These are phyloP conservation scores for Nephrotoma guestfalica DNA, from an alignment of 2,888 invertebrate genomes.

Conservation along the genomic window DNA sequence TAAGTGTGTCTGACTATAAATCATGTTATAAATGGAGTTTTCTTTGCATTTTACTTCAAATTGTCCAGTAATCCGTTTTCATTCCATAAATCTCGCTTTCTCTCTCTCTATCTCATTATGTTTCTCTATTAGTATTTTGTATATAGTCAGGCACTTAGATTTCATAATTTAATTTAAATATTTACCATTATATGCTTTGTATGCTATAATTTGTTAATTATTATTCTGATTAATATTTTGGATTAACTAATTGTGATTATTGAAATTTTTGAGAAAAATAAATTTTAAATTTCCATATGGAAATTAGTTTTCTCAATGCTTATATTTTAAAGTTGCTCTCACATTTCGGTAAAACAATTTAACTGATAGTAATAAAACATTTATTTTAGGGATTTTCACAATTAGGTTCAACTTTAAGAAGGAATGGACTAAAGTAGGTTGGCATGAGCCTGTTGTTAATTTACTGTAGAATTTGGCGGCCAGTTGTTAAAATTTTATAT, in stretches of 20 bases:
- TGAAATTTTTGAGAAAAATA: background rate
- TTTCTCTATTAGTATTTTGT: background rate
- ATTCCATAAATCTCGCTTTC: background rate
- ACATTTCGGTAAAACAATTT: no score
- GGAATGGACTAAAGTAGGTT: no score
- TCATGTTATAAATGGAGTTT: background rate
- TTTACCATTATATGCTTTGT: background rate
- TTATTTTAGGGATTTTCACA: no score
- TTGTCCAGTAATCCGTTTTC: background rate
- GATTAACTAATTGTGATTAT: background rate
- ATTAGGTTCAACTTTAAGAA: no score
- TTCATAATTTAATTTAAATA: background rate
- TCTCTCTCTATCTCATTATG: background rate
- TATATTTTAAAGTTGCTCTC: no score
- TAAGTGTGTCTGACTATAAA: background rate
- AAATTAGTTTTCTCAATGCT: background rate
- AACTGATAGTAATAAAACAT: no score
- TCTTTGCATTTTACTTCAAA: no score
- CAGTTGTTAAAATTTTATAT: no score
- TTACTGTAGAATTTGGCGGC: no score
- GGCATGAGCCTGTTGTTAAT: no score
- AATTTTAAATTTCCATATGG: background rate
- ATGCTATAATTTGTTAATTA: background rate
- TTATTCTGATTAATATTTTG: background rate
- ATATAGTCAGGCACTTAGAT: background rate